Percentiles rank a stretch among this genome's conserved stretches.
Evolutionary conservation across 2,888 invertebrate species (phyloP).

Genomic region (Lithophane semibrunnea): DNA sequence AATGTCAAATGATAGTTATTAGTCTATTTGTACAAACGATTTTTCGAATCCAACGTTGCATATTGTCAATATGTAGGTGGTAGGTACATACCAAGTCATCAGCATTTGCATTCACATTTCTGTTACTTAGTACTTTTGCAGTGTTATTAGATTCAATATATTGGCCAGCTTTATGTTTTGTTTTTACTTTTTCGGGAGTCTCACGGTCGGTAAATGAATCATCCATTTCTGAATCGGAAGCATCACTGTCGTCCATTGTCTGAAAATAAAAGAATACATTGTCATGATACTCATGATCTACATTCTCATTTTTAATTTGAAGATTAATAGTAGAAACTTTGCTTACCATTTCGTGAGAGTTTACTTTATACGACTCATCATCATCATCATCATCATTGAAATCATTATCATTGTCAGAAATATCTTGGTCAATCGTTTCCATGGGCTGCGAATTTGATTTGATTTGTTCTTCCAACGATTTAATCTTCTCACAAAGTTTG

Average conservation of each 20-base stretch:
- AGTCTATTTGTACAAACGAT: neutral
- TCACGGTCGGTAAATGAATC: conserved; percentile 26
- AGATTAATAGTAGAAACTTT: neutral
- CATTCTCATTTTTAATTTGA: neutral
- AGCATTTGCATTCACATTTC: conserved; percentile 51
- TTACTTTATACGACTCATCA: conserved; percentile 41
- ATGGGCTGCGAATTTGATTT: conserved; percentile 45
- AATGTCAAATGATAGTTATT: neutral
- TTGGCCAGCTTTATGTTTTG: conserved; percentile 32
- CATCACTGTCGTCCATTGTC: conserved; percentile 33
- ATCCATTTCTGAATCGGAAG: conserved; percentile 25
- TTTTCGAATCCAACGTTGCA: neutral
- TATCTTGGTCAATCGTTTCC: conserved; percentile 28
- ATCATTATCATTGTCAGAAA: conserved; percentile 48
- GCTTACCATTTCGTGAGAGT: conserved; percentile 37
- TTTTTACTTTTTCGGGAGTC: conserved; percentile 31
- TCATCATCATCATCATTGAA: conserved; percentile 27
- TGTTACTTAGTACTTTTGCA: conserved; percentile 54
- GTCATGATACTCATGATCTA: neutral
- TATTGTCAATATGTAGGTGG: neutral
- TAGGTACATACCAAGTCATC: conserved; percentile 59
- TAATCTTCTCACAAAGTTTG: conserved; percentile 67
- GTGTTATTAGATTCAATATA: conserved; percentile 28
- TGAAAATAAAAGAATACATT: conserved; percentile 25
- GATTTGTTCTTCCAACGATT: conserved; percentile 68